A percentile compares a stretch with the other conserved stretches of the same genome.
These are phyloP conservation scores for Trididemnum miniatum DNA, from an alignment of 23 tunicate species.

Conservation along the genomic window DNA sequence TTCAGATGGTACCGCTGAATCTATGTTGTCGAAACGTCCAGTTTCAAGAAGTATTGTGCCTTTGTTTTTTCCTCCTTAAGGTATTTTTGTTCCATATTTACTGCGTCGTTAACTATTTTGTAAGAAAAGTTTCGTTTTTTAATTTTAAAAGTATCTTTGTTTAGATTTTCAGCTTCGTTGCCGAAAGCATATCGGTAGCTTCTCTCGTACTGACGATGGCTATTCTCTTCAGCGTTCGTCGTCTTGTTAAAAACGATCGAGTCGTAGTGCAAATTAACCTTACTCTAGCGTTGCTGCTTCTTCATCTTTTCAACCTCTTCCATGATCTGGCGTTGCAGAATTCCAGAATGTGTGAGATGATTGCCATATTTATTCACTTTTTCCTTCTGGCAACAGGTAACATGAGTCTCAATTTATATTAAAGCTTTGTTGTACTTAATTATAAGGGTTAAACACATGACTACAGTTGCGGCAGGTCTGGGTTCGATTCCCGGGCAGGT, in stretches of 20 bases:
- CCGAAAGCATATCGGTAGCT: constrained; percentile 26
- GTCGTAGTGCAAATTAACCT: constrained; percentile 62
- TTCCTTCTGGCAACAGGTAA: no score
- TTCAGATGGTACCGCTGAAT: no score
- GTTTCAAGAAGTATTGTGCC: no score
- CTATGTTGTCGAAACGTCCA: no score
- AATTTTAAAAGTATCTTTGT: neutral
- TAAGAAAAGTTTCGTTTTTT: no score
- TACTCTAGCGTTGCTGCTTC: constrained; percentile 34
- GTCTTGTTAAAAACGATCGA: constrained; percentile 42
- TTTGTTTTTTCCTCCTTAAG: no score
- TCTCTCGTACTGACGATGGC: constrained; percentile 36
- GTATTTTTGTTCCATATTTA: no score
- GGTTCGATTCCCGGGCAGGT: no score
- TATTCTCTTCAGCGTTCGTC: constrained; percentile 40
- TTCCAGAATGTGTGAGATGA: constrained; percentile 35
- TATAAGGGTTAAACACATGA: no score
- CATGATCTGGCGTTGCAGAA: constrained; percentile 50
- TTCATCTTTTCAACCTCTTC: constrained; percentile 47
- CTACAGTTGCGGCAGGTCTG: no score
- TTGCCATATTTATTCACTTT: constrained; percentile 46
- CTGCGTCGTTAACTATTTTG: no score
- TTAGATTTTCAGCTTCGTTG: neutral
- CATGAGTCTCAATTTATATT: constrained; percentile 34
- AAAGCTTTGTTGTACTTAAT: neutral